phyloP scores from a whole-genome alignment of 2,113 vertebrate species.

The Hippocampus comes region DNA sequence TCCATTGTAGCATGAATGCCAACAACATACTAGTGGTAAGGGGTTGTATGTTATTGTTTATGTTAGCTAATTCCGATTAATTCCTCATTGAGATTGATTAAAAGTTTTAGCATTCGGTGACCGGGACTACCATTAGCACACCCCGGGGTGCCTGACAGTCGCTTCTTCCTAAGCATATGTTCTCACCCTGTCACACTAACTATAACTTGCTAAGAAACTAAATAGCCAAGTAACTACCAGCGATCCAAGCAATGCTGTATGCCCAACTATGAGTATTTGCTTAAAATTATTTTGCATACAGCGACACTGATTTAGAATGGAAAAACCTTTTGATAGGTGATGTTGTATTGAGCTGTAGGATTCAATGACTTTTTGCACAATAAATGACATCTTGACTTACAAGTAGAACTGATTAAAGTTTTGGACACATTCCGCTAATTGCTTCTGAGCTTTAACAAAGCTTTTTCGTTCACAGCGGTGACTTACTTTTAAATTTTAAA shows the following conservation, averaged over 20 bases:
- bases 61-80: not conserved
- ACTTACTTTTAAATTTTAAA: slow-evolving; percentile 22
- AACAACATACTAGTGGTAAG: no score
- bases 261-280: not conserved
- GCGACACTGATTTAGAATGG: not conserved
- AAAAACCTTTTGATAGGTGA: not conserved
- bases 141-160: no score
- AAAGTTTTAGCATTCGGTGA: no score
- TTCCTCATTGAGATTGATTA: not conserved
- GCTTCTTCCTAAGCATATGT: no score
- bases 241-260: not conserved
- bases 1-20: no score
- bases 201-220: not conserved
- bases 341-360: not conserved
- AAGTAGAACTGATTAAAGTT: slow-evolving; percentile 3
- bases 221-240: not conserved
- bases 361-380: not conserved
- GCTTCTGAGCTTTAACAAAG: slow-evolving; percentile 14
- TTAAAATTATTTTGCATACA: not conserved
- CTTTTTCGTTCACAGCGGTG: not conserved
- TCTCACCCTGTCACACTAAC: no score
- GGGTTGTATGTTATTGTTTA: no score
- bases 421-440: slow-evolving; percentile 28
- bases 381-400: not conserved
- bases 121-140: not conserved